These are phyloP conservation scores for Morinoia aosen DNA, from an alignment of 2,888 invertebrate genomes.

Conservation along the genomic window DNA sequence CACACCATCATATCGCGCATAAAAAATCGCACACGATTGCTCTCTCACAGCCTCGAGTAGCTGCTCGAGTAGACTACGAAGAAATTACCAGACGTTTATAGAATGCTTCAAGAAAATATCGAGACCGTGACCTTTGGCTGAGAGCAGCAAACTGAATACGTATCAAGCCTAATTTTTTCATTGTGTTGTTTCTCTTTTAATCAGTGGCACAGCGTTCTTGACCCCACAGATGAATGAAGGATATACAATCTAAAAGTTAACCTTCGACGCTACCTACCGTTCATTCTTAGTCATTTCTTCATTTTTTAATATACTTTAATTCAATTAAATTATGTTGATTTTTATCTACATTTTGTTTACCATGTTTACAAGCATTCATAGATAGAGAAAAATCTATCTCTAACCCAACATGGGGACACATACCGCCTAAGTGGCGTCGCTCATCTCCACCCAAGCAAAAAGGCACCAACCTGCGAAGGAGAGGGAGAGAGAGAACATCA, in stretches of 20 bases:
- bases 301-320: not conserved
- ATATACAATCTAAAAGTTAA: not conserved
- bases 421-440: not conserved
- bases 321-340: not conserved
- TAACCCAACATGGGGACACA: not conserved
- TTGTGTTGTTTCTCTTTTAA: not conserved
- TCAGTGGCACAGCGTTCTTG: not conserved
- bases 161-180: not conserved
- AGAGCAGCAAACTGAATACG: not conserved
- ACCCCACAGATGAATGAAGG: not conserved
- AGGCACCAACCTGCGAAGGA: not conserved
- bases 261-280: not conserved
- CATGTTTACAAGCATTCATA: not conserved
- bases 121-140: constrained; percentile 3
- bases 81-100: not conserved
- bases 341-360: not conserved
- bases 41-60: not conserved
- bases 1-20: constrained; percentile 18
- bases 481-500: not conserved
- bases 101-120: not conserved
- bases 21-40: constrained; percentile 21
- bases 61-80: not conserved
- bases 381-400: not conserved
- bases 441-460: not conserved
- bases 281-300: not conserved